phyloP scores from a whole-genome alignment of 1,140 invertebrate species.

The Danaus plexippus region DNA sequence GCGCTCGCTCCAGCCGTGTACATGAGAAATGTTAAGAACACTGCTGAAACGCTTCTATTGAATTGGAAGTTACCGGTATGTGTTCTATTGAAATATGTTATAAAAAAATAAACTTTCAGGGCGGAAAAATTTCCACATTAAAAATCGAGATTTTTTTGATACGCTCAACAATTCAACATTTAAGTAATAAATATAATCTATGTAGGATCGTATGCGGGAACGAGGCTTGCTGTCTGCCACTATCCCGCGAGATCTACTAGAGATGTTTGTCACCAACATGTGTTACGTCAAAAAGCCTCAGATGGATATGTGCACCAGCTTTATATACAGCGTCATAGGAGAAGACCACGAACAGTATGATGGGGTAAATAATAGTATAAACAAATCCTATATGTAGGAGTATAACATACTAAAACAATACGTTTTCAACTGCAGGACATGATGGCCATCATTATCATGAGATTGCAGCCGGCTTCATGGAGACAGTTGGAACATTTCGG shows the following conservation, averaged over 20 bases:
- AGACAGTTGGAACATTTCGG: conserved; percentile 54
- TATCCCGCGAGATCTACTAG: conserved; percentile 21
- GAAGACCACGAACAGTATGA: conserved; percentile 61
- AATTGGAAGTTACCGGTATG: conserved; percentile 37
- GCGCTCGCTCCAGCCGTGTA: conserved; percentile 58
- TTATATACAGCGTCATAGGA: conserved; percentile 47
- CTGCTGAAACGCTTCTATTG: conserved; percentile 31
- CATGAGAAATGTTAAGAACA: conserved; percentile 35
- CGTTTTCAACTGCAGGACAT: conserved; percentile 39
- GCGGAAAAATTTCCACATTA: neutral
- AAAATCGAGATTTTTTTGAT: neutral
- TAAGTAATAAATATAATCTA: conserved; percentile 5
- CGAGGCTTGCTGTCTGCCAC: conserved; percentile 35
- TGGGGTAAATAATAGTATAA: conserved; percentile 29
- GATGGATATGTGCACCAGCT: conserved; percentile 47
- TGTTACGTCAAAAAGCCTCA: conserved; percentile 34
- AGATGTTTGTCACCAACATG: conserved; percentile 32
- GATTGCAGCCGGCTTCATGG: conserved; percentile 53
- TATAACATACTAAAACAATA: no score
- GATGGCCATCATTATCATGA: conserved; percentile 34
- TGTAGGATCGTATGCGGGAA: conserved; percentile 35
- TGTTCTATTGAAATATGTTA: conserved; percentile 4
- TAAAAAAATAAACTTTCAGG: neutral
- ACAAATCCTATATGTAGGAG: no score
- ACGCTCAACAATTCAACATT: neutral